Base-by-base conservation (phyloP, 2,888 invertebrate genomes). In the Podabrus alpinus region DNA sequence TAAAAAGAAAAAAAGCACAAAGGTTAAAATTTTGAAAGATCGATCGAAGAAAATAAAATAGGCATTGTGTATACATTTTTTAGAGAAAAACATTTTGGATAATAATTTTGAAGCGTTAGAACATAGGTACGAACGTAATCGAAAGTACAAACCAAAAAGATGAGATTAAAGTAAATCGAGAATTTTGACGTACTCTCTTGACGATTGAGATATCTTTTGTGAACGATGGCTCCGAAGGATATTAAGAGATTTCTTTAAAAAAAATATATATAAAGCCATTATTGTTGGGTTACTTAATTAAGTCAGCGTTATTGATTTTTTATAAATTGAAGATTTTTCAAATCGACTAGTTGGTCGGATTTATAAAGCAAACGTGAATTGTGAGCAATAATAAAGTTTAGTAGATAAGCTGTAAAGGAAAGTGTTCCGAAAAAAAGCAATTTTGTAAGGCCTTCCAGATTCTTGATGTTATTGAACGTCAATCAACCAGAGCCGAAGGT, bases 381-480 rank as follows among this genome's bases (percentile, higher is more conserved):
- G 45, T 13, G 45, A 45, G 45, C 45, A 45, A 45, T 45, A 45
- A 45, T 45, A 45, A 45, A 45, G 45, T 45, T 45, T 45, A 45
- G 45, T 45, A 45, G 45, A 45, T 45, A 45, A 45, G 45, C 45
- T 45, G 45, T 45, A 45, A 45, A 45, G 45, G 45, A 45, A 45
- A 45, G 45, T 45, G 45, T 45, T 45, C n/a, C 45, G n/a, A 45
- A 45, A 45, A 29, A 45, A 45, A 45, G 45, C 45, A 45, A 45
- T 45, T 45, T 45, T 45, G 45, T 45, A 64, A 64, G 16, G 21
- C 62, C 15, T 61, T 61, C 19, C 62, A 19, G 62, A 64, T 64
- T 64, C 62, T 64, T 64, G 62, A n/a, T 64, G 17, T 64, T 64
- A 64, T 64, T 64, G 62, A 64, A 64, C 21, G 62, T 64, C 62